phyloP scores from a whole-genome alignment of 2,888 invertebrate genomes.

The Harpalus rubripes region DNA sequence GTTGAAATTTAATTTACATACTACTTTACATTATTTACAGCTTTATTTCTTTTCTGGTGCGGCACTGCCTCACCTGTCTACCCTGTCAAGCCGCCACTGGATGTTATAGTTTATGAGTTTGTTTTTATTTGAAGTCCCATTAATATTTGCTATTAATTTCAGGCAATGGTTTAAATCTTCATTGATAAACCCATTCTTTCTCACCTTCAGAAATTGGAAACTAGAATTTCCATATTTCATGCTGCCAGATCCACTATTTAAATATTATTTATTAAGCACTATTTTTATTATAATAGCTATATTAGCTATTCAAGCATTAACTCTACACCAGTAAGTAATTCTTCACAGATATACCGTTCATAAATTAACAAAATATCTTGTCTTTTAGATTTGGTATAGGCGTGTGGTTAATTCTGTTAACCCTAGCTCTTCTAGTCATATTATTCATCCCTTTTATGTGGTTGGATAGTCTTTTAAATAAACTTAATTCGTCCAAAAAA shows the following conservation, averaged over 20 bases:
- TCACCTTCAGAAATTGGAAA: slow-evolving; percentile 82
- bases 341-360: background rate
- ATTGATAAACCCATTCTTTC: slow-evolving; percentile 81
- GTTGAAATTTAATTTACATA: no score
- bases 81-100: no score
- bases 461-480: slow-evolving; percentile 79
- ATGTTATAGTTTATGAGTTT: no score
- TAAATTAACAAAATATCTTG: slow-evolving; percentile 39
- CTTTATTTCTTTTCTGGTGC: no score
- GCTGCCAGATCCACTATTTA: slow-evolving; percentile 90
- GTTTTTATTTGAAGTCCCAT: no score
- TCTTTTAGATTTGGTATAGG: slow-evolving; percentile 73
- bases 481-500: slow-evolving; percentile 43
- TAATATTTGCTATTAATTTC: slow-evolving; percentile 72
- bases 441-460: slow-evolving; percentile 85
- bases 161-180: slow-evolving; percentile 85
- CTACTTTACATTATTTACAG: no score
- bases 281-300: slow-evolving; percentile 81
- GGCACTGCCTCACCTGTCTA: no score
- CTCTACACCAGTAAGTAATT: slow-evolving; percentile 78
- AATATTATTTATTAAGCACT: slow-evolving; percentile 86
- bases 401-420: slow-evolving; percentile 78
- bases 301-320: slow-evolving; percentile 82
- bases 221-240: slow-evolving; percentile 87
- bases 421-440: slow-evolving; percentile 78